phyloP scores from a whole-genome alignment of 2,797 vertebrate species.

The Notoglanidium macrostoma region DNA sequence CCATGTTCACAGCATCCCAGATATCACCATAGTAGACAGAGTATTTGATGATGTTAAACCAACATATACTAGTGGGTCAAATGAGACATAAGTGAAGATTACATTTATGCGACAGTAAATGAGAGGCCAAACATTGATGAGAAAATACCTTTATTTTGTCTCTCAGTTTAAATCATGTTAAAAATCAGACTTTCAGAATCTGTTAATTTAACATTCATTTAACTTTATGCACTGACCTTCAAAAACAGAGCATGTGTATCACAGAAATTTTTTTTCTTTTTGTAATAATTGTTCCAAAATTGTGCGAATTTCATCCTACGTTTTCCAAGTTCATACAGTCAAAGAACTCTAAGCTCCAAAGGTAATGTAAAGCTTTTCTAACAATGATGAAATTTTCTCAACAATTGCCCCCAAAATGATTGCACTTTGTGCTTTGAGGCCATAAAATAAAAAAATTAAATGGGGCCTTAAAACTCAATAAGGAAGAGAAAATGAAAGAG shows the following conservation, averaged over 20 bases:
- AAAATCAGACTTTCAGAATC: neutral
- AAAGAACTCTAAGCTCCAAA: neutral
- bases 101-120: neutral
- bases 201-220: neutral
- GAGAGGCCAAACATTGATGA: neutral
- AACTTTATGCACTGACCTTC: neutral
- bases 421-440: neutral
- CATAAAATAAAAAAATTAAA: neutral
- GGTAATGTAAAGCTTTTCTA: neutral
- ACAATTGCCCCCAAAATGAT: too few species aligned
- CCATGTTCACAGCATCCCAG: neutral
- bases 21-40: neutral
- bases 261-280: neutral
- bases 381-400: too few species aligned
- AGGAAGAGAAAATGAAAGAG: neutral
- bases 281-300: too few species aligned
- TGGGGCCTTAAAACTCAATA: neutral
- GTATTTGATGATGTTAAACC: neutral
- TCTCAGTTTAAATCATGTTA: neutral
- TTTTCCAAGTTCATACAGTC: neutral
- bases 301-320: neutral
- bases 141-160: neutral
- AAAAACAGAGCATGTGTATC: neutral
- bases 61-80: neutral
- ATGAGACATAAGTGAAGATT: neutral